Evolutionary conservation across 2,113 vertebrate genomes (phyloP).

Genomic region (Platycercus adscitus): DNA sequence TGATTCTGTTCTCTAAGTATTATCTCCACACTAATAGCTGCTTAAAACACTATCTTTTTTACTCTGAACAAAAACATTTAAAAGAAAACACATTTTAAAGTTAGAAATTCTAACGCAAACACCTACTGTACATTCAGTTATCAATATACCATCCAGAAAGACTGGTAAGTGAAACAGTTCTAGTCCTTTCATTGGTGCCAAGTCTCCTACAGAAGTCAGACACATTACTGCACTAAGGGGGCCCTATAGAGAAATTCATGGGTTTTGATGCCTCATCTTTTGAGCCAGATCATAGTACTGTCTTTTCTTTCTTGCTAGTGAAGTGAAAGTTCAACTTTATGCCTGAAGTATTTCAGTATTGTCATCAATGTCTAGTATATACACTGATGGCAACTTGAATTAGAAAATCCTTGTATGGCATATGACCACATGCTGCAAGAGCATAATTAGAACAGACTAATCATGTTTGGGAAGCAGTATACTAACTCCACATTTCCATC

Average conservation of each 20-base stretch:
- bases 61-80: not conserved
- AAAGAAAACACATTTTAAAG: not conserved
- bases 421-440: not conserved
- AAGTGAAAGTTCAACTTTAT: not conserved
- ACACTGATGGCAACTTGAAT: not conserved
- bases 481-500: not conserved
- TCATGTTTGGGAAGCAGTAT: not conserved
- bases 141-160: not conserved
- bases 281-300: not conserved
- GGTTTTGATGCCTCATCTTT: not conserved
- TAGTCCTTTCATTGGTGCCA: not conserved
- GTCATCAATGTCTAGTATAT: not conserved
- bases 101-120: not conserved
- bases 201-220: not conserved
- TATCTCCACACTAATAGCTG: not conserved
- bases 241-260: not conserved
- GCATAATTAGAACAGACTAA: not conserved
- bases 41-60: not conserved
- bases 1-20: not conserved
- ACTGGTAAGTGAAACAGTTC: not conserved
- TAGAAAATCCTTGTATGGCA: not conserved
- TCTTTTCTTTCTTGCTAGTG: not conserved
- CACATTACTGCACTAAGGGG: not conserved
- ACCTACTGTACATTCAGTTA: not conserved
- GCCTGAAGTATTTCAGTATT: not conserved